Base-by-base conservation (phyloP, 37 sponge, comb jelly and placozoan genomes). In the Lycopodina hypogea region DNA sequence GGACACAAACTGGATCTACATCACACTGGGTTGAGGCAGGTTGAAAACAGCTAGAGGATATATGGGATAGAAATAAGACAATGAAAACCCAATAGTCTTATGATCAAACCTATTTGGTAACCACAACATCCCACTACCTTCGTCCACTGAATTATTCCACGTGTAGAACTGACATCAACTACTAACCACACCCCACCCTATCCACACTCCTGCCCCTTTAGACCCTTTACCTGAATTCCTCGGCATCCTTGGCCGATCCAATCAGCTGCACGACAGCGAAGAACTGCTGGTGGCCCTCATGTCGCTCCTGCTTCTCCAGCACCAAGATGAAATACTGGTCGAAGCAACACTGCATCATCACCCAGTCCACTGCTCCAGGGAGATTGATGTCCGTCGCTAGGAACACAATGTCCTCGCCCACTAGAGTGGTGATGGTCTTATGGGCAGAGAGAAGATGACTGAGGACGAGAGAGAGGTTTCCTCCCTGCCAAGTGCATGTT, bases 341-440 rank as follows among this genome's bases (percentile, higher is more conserved):
- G 78, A 84, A 97, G 57, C 95, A 97, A 29, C 87, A 89, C 77
- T 97, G 97, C 94, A 97, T 89, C 97, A 97, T 97, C 50, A 97
- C 97, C 97, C 97, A 97, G 83, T 97, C 97, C 33, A 94, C 95
- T 0, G 97, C 93, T 1, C 97, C 97, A 0, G 90, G 92, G 14
- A 97, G 86, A 48, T 90, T 86, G 35, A 97, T 92, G 65, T 97
- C 97, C 29, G 97, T 97, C 18, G 97, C 97, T 21, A 97, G 85
- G 72, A 97, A 97, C 68, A 97, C 97, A 51, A 97, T 97, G 69
- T 97, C 97, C 52, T 97, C 97, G 4, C 97, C 97, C 11, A 85
- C 82, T 1, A 97, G 90, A 2, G 90, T 97, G 37, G 97, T 97
- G 67, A 97, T 94, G 66, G 88, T 88, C 82, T 94, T 94, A 90